phyloP scores from a whole-genome alignment of 2,797 vertebrate genomes.

The Coluber constrictor region DNA sequence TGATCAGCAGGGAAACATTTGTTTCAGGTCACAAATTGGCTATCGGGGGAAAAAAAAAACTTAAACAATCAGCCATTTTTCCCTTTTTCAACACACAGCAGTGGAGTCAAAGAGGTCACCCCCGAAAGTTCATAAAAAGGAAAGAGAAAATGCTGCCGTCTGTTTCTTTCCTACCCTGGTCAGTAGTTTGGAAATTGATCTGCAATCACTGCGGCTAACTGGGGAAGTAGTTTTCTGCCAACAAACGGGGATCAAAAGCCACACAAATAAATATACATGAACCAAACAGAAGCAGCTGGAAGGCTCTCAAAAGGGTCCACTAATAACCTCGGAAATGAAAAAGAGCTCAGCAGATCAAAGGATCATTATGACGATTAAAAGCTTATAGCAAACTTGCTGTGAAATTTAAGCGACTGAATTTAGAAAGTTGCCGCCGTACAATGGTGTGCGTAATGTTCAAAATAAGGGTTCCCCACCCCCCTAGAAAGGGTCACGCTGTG shows the following conservation, averaged over 20 bases:
- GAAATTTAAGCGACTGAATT: constrained; percentile 68
- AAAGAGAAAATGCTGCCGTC: constrained; percentile 51
- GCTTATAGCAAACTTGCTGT: constrained; percentile 66
- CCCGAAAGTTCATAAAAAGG: constrained; percentile 33
- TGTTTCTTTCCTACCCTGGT: constrained; percentile 43
- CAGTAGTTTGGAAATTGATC: constrained; percentile 60
- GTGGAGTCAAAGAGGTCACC: constrained; percentile 53
- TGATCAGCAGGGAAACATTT: constrained; percentile 6
- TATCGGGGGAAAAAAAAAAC: constrained; percentile 30
- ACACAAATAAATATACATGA: constrained; percentile 77
- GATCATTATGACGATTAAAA: constrained; percentile 75
- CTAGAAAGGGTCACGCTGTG: neutral
- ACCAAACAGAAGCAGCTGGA: constrained; percentile 71
- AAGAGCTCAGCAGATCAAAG: constrained; percentile 66
- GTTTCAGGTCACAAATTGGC: constrained; percentile 32
- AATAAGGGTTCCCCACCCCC: constrained; percentile 24
- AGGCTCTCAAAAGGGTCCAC: constrained; percentile 66
- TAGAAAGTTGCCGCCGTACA: constrained; percentile 55
- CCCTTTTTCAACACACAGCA: constrained; percentile 22
- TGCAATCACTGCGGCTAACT: constrained; percentile 56
- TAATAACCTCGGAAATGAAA: constrained; percentile 68
- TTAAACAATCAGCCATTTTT: constrained; percentile 9
- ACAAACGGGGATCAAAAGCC: constrained; percentile 67
- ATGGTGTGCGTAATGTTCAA: constrained; percentile 50
- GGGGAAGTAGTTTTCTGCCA: constrained; percentile 46